Evolutionary conservation across 2,797 vertebrate species (phyloP).

Genomic region (Argya squamiceps): DNA sequence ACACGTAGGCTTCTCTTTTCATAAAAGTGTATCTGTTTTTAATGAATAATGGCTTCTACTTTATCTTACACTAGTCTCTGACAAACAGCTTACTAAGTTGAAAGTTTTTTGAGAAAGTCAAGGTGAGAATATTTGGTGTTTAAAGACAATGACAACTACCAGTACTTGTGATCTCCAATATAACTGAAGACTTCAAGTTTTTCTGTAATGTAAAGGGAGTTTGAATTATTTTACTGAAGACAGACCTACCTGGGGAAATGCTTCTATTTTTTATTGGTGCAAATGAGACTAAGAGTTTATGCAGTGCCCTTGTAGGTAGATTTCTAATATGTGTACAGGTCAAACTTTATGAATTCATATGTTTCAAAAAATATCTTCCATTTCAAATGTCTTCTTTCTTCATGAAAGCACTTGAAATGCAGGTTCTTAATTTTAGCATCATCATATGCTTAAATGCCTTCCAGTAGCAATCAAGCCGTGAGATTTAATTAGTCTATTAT

Average conservation of each 20-base stretch:
- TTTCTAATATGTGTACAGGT: background rate
- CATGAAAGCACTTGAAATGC: background rate
- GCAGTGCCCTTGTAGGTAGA: background rate
- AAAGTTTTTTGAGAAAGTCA: background rate
- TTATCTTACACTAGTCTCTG: background rate
- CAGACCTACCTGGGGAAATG: background rate
- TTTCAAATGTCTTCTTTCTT: background rate
- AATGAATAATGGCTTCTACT: background rate
- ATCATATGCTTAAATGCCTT: background rate
- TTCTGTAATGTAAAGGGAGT: background rate
- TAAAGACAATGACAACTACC: background rate
- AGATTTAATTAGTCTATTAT: background rate
- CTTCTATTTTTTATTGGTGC: background rate
- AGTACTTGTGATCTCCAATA: background rate
- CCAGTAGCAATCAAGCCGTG: background rate
- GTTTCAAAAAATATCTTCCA: background rate
- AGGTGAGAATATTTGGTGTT: background rate
- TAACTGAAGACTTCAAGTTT: background rate
- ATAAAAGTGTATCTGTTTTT: background rate
- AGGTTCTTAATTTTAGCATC: background rate
- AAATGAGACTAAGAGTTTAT: background rate
- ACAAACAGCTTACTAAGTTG: background rate
- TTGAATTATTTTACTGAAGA: background rate
- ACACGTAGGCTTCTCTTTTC: background rate
- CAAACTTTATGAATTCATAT: background rate